Conservation (phyloP, 1,140 invertebrate species). For the Mizuhopecten yessoensis region DNA sequence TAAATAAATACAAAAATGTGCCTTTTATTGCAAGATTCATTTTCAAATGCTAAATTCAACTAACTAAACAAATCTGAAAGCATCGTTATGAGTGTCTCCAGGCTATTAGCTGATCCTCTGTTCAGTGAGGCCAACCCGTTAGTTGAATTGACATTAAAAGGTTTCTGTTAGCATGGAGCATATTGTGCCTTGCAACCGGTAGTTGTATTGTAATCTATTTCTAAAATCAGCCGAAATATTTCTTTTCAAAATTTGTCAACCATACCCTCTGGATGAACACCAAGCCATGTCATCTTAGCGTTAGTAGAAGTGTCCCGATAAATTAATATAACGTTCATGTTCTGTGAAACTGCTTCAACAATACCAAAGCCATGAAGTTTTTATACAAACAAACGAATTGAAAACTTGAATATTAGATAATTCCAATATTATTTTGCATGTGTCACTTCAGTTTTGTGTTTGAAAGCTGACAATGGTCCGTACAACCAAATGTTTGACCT, state of each 20-base stretch:
- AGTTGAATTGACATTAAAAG: background rate
- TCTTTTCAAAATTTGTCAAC: background rate
- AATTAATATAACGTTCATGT: background rate
- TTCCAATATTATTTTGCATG: too few species aligned
- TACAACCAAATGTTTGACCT: background rate
- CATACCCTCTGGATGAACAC: background rate
- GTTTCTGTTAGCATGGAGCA: background rate
- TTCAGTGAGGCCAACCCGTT: background rate
- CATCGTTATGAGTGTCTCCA: too few species aligned
- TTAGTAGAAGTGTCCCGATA: background rate
- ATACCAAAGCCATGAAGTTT: background rate
- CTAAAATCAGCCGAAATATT: background rate
- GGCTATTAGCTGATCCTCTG: too few species aligned
- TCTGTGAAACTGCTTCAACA: background rate
- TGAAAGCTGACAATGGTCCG: conserved; percentile 1
- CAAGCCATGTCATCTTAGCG: background rate
- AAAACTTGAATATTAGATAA: too few species aligned
- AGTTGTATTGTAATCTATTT: background rate
- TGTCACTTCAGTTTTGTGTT: too few species aligned
- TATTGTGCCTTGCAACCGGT: background rate
- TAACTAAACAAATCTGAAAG: too few species aligned
- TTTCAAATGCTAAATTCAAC: too few species aligned
- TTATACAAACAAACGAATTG: too few species aligned
- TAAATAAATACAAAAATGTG: too few species aligned
- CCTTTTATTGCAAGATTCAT: too few species aligned